phyloP scores from a whole-genome alignment of 1,140 invertebrate species.

The Sycophila sp. region DNA sequence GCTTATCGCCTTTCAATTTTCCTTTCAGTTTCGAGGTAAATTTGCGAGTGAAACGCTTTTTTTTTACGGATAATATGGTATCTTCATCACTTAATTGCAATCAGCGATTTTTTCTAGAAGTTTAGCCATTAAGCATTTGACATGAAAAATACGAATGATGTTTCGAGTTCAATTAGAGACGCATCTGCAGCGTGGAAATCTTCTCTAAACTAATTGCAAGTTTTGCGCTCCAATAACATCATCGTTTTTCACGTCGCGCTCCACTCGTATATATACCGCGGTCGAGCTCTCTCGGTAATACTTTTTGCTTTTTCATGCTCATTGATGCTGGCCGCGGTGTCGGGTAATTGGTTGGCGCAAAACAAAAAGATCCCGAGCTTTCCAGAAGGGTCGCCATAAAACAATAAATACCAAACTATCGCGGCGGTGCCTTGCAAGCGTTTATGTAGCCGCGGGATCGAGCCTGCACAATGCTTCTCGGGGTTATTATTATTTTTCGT shows the following conservation, averaged over 20 bases:
- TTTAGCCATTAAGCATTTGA: conserved; percentile 13
- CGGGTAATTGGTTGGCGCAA: conserved; percentile 36
- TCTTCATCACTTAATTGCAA: neutral
- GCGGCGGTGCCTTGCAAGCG: conserved; percentile 9
- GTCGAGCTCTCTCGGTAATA: neutral
- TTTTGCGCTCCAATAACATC: conserved; percentile 39
- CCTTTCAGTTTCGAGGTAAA: no score
- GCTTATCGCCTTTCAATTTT: no score
- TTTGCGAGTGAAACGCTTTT: no score
- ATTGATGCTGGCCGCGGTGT: conserved; percentile 40
- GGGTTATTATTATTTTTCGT: neutral
- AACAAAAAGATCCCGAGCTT: conserved; percentile 25
- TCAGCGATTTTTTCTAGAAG: neutral
- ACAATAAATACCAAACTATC: conserved; percentile 41
- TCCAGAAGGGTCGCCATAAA: conserved; percentile 36
- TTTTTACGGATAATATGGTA: no score
- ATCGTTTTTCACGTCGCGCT: conserved; percentile 33
- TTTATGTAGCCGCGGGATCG: neutral
- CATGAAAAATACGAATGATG: conserved; percentile 26
- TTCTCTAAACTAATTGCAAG: conserved; percentile 33
- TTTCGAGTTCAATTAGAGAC: conserved; percentile 35
- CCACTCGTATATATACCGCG: conserved; percentile 12
- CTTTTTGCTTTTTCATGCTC: conserved; percentile 41
- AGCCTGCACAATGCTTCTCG: neutral
- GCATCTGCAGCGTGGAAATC: conserved; percentile 30